Percentiles rank a stretch among this genome's conserved stretches.
Conservation (phyloP, 2,113 vertebrate genomes). For the Cinclus mexicanus region DNA sequence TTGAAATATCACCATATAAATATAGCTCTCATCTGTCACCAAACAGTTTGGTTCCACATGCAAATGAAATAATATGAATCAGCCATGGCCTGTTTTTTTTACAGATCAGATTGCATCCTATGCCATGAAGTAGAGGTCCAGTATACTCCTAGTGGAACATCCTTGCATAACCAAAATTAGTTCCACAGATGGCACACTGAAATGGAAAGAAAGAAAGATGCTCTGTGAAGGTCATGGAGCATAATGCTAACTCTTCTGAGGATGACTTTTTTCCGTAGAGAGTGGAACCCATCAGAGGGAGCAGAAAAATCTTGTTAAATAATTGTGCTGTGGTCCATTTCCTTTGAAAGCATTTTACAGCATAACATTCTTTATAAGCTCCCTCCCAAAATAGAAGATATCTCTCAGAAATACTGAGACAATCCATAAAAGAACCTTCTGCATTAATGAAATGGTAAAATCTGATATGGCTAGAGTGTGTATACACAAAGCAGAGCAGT, state of each 20-base stretch:
- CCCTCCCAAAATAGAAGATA: neutral
- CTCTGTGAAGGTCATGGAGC: neutral
- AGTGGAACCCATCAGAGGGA: neutral
- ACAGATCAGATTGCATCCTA: neutral
- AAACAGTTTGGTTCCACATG: neutral
- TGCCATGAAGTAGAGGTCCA: neutral
- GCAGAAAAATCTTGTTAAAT: neutral
- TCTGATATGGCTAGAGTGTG: neutral
- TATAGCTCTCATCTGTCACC: neutral
- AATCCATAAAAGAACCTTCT: neutral
- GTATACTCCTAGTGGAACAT: neutral
- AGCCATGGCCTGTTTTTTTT: neutral
- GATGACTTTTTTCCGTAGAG: neutral
- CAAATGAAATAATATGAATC: neutral
- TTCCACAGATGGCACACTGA: neutral
- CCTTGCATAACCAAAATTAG: neutral
- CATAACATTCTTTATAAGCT: neutral
- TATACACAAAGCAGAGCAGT: neutral
- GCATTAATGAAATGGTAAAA: neutral
- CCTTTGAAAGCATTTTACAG: neutral
- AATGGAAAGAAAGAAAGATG: neutral
- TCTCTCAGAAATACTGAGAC: neutral
- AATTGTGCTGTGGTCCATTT: neutral
- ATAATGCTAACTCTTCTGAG: neutral
- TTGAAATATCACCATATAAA: neutral